These are phyloP conservation scores for Atrichornis clamosus DNA, from an alignment of 2,113 vertebrate genomes.

Conservation along the genomic window DNA sequence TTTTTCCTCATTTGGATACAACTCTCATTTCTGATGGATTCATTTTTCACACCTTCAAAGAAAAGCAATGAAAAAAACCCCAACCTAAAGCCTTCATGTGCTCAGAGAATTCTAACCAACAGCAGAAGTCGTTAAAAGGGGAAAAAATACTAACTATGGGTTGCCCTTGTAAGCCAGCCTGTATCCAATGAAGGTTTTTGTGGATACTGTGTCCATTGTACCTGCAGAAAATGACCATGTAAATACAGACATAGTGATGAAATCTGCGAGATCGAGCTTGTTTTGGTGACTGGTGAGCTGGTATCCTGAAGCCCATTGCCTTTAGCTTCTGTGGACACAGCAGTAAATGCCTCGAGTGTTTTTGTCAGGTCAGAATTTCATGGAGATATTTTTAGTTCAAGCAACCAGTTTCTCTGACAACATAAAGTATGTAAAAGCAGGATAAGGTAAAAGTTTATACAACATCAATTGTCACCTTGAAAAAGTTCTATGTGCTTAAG, in stretches of 20 bases:
- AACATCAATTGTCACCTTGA: not conserved
- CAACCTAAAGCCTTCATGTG: not conserved
- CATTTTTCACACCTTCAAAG: not conserved
- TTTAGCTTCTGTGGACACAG: not conserved
- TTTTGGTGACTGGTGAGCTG: not conserved
- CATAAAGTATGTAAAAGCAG: not conserved
- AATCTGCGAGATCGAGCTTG: rapidly evolving
- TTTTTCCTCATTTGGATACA: not conserved
- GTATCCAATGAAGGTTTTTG: not conserved
- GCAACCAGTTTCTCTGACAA: not conserved
- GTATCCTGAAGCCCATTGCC: not conserved
- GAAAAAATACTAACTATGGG: not conserved
- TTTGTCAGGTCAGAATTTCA: constrained; percentile 34
- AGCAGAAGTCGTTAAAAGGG: not conserved
- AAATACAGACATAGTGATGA: not conserved
- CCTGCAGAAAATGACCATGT: not conserved
- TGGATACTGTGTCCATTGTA: not conserved
- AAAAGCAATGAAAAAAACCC: not conserved
- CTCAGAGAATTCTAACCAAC: not conserved
- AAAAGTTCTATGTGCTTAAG: not conserved
- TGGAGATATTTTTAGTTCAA: not conserved
- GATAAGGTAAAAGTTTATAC: not conserved
- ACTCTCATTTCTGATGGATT: not conserved
- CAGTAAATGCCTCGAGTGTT: constrained; percentile 1
- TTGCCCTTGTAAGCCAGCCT: not conserved